Evolutionary conservation across 2,888 invertebrate genomes (phyloP).

Genomic region (Drosophila leonis): DNA sequence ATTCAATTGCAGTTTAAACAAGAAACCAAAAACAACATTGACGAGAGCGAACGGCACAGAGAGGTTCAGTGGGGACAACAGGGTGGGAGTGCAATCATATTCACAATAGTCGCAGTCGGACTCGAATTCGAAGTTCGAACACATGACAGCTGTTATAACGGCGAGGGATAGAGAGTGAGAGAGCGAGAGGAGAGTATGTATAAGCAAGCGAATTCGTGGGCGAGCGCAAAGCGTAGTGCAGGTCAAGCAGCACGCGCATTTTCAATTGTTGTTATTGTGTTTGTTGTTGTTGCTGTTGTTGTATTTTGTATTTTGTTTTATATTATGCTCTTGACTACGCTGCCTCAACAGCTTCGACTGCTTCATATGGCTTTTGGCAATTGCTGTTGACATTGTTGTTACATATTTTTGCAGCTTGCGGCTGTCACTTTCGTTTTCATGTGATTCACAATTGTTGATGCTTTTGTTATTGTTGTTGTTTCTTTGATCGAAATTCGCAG

Average conservation of each 20-base stretch:
- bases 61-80: neutral
- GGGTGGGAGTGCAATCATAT: slow-evolving; percentile 27
- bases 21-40: slow-evolving; percentile 3
- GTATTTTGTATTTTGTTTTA: slow-evolving; percentile 26
- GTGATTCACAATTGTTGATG: slow-evolving; percentile 46
- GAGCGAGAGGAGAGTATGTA: slow-evolving; percentile 5
- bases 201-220: slow-evolving; percentile 48
- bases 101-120: slow-evolving; percentile 27
- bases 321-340: slow-evolving; percentile 48
- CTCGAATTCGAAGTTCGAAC: slow-evolving; percentile 19
- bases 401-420: slow-evolving; percentile 51
- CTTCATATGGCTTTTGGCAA: slow-evolving; percentile 38
- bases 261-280: slow-evolving; percentile 35
- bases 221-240: slow-evolving; percentile 65
- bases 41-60: neutral
- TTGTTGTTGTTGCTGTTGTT: slow-evolving; percentile 20
- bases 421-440: slow-evolving; percentile 72
- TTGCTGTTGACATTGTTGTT: slow-evolving; percentile 76
- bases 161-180: slow-evolving; percentile 13
- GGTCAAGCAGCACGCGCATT: slow-evolving; percentile 68
- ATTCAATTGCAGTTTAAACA: slow-evolving; percentile 56
- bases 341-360: slow-evolving; percentile 32
- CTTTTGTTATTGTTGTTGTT: slow-evolving; percentile 34
- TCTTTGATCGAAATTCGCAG: slow-evolving; percentile 47
- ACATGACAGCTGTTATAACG: slow-evolving; percentile 70